phyloP scores from a whole-genome alignment of 2,888 invertebrate species.

The Macrophya alboannulata region DNA sequence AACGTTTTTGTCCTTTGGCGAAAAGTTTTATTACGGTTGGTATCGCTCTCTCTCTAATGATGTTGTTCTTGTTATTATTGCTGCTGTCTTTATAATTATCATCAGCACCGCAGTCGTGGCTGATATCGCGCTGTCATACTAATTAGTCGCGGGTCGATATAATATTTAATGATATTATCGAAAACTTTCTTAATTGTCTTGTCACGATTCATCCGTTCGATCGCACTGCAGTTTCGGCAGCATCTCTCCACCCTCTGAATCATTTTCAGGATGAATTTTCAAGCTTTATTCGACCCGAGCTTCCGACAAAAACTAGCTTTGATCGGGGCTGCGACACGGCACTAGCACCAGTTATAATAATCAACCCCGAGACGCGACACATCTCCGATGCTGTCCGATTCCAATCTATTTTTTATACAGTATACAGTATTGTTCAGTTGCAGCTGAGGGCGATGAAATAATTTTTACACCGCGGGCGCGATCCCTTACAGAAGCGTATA shows the following conservation, averaged over 20 bases:
- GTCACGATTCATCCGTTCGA: background rate
- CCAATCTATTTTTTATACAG: background rate
- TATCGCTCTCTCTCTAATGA: background rate
- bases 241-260: background rate
- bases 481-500: background rate
- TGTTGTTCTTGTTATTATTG: background rate
- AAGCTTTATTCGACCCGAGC: conserved; percentile 1
- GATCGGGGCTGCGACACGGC: background rate
- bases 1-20: background rate
- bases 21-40: background rate
- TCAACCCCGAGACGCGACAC: background rate
- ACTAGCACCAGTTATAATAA: background rate
- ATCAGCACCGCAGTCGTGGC: background rate
- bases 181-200: background rate
- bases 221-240: background rate
- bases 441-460: background rate
- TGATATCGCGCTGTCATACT: background rate
- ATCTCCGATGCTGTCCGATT: conserved; percentile 1
- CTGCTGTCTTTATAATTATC: background rate
- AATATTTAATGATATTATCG: background rate
- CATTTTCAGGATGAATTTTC: conserved; percentile 3
- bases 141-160: background rate
- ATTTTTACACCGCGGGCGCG: background rate
- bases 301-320: background rate
- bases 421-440: background rate